Base-by-base conservation (phyloP, 2,888 invertebrate genomes). In the Zele albiditarsus region DNA sequence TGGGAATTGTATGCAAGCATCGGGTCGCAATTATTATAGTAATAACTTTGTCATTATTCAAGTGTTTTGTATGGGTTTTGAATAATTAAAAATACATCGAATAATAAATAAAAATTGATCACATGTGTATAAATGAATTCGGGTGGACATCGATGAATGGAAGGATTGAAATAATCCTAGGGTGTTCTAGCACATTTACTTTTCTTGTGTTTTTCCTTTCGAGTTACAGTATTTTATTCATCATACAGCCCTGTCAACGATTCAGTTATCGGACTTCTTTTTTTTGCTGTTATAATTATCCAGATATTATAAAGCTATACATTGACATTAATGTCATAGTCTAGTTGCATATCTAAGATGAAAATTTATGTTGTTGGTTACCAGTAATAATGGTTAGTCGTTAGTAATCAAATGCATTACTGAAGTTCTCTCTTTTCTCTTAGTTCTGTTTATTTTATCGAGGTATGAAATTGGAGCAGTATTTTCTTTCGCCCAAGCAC, bases 171-270 rank as follows among this genome's bases (percentile, higher is more conserved):
- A 6, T 53, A 8, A 20, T 8, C 8, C 53, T 53, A 10, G 53
- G 53, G 53, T 23, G 20, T 46, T 53, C 0, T 20, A 8, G 8
- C 10, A n/a, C 20, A 3, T 46, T 53, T 20, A 1, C 6, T 49
- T 3, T n/a, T n/a, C n/a, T 20, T 20, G 42, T 2, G 25, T 27
- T 58, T 49, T 65, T 38, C 23, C 77, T 78, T 83, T 79, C 81
- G 83, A 86, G 84, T 87, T 87, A 86, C 84, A 85, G 80, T 86
- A 86, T 87, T 87, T 87, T 87, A 87, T 87, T 84, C 83, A 84
- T 85, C 82, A 82, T 87, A 87, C 87, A 87, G 85, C 85, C 83
- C 84, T 85, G 82, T 86, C 84, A 85, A 86, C 84, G 83, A 84
- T 84, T 86, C 84, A 85, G 84, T 85, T 83, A 81, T 80, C 83